A percentile compares a stretch with the other conserved stretches of the same genome.
Evolutionary conservation across 2,888 invertebrate species (phyloP).

Genomic region (Drosophila bunnanda): DNA sequence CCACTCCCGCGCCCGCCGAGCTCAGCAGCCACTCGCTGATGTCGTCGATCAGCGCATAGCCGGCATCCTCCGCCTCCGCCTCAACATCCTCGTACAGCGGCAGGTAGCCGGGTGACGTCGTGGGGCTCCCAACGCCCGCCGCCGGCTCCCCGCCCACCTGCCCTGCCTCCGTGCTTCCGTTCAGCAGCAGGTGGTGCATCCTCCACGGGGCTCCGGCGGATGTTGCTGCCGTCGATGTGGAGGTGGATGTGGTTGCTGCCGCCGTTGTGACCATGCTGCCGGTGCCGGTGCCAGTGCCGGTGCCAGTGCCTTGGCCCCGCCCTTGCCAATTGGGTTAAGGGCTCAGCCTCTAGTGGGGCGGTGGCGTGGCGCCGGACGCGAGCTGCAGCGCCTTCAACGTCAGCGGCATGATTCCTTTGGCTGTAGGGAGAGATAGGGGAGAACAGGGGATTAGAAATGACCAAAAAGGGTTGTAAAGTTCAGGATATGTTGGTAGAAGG

Average conservation of each 20-base stretch:
- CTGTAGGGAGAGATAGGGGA: constrained; percentile 29
- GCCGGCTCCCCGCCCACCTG: neutral
- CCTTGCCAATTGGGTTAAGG: constrained; percentile 41
- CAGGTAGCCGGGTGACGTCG: constrained; percentile 47
- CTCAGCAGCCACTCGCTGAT: constrained; percentile 72
- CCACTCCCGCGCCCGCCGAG: constrained; percentile 38
- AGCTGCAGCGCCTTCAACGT: constrained; percentile 44
- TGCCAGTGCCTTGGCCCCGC: constrained; percentile 32
- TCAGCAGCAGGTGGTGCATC: constrained; percentile 45
- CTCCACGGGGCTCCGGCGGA: constrained; percentile 56
- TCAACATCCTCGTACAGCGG: constrained; percentile 63
- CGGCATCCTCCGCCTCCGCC: constrained; percentile 55
- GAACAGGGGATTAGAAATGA: neutral
- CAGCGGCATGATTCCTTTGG: constrained; percentile 53
- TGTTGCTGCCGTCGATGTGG: constrained; percentile 24
- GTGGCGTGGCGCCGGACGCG: constrained; percentile 47
- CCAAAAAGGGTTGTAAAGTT: rapidly evolving
- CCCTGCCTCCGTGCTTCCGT: neutral
- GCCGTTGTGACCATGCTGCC: constrained; percentile 35
- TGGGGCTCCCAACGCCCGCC: constrained; percentile 24
- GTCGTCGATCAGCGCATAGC: constrained; percentile 70
- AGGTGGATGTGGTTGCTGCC: constrained; percentile 11
- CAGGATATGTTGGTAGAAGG: neutral
- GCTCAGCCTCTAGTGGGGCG: constrained; percentile 50
- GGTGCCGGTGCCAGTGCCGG: constrained; percentile 5